Evolutionary conservation across 2,888 invertebrate genomes (phyloP).

Genomic region (Homarus gammarus): DNA sequence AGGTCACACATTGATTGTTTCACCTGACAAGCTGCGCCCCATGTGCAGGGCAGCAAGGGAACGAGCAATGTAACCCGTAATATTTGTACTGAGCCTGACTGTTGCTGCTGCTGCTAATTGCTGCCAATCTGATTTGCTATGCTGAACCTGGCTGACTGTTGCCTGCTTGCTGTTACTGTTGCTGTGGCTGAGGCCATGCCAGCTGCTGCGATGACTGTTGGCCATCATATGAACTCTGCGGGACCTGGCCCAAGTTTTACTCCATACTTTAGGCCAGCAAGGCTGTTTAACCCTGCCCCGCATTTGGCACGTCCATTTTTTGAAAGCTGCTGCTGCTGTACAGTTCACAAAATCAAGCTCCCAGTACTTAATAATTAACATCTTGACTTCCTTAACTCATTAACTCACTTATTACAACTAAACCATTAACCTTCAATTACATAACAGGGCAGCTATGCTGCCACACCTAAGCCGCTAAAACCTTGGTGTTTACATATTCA

Average conservation of each 20-base stretch:
- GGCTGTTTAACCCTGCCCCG: conserved; percentile 36
- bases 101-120: conserved; percentile 72
- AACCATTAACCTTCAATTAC: conserved; percentile 72
- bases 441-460: conserved; percentile 73
- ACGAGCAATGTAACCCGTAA: conserved; percentile 73
- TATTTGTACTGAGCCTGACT: conserved; percentile 76
- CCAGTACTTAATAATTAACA: conserved; percentile 73
- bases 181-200: conserved; percentile 68
- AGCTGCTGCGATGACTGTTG: conserved; percentile 61
- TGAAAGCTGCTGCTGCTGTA: conserved; percentile 70
- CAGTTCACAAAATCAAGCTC: conserved; percentile 74
- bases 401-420: conserved; percentile 73
- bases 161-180: conserved; percentile 69
- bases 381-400: conserved; percentile 71
- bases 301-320: conserved; percentile 73
- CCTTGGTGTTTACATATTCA: conserved; percentile 68
- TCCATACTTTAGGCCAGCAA: conserved; percentile 46
- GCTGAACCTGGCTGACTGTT: conserved; percentile 72
- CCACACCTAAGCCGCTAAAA: conserved; percentile 71
- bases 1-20: conserved; percentile 75
- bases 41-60: conserved; percentile 73
- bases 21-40: conserved; percentile 73
- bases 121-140: conserved; percentile 68
- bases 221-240: conserved; percentile 51
- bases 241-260: conserved; percentile 43